Base-by-base conservation (phyloP, 2,797 vertebrate genomes). In the Pogonophryne albipinna region DNA sequence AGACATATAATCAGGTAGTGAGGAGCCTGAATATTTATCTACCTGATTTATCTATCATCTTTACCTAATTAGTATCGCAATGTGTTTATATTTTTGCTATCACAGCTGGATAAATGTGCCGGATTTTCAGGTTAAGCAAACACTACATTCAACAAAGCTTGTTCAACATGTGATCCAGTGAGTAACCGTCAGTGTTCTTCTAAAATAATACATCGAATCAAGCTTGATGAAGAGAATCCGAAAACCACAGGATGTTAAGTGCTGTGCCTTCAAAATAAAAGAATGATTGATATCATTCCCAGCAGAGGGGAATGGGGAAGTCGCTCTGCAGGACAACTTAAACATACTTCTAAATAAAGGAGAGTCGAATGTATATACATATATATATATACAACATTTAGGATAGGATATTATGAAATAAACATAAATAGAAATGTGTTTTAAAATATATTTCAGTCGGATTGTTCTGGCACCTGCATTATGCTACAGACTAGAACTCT, bases 231-330 rank as follows among this genome's bases (percentile, higher is more conserved):
- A 56, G 49, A 27, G 6, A 16, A 11, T 13, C 2, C 45, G n/a
- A 52, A 49, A 45, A 8, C 3, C 14, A 20, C 6, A 14, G 38
- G 78, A 74, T 60, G 47, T 51, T 3, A 11, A 5, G 2, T 7
- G 11, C 23, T 6, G 1, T 3, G 2, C 66, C 70, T 82, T 82
- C 83, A 85, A 74, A 85, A 82, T n/a, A 85, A 82, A 79, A 82
- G 73, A 56, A 62, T 14, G 0, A 6, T 4, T 51, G 51, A 1
- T 10, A 6, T n/a, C 2, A 12, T 14, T 46, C 3, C 13, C 16
- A 34, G 11, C 19, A 14, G 17, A 13, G 12, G 0, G 19, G 14
- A 12, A 14, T n/a, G 3, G 44, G 19, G 17, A 12, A 57, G 14
- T 12, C 1, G 4, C 6, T 31, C 0, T 23, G 41, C 42, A 46